phyloP scores from a whole-genome alignment of 2,888 invertebrate genomes.

The Erebia palarica region DNA sequence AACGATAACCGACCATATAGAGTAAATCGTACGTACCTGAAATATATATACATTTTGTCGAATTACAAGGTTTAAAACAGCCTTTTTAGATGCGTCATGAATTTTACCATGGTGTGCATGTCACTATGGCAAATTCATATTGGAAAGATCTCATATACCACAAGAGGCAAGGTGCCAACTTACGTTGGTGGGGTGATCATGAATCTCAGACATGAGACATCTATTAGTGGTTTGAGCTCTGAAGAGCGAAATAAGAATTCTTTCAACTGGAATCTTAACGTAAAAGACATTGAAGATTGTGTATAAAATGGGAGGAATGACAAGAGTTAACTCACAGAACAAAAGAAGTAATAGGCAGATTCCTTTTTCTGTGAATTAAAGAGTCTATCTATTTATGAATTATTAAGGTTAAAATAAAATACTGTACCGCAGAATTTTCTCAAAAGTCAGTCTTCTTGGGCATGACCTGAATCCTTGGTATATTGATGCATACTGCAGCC shows the following conservation, averaged over 20 bases:
- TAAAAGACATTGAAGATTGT: not conserved
- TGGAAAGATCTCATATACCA: not conserved
- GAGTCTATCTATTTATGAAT: too few relatives aligned
- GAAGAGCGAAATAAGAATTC: not conserved
- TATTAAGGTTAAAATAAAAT: too few relatives aligned
- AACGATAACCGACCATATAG: slow-evolving; percentile 37
- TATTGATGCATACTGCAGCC: too few relatives aligned
- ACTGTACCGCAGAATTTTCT: too few relatives aligned
- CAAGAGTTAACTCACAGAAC: too few relatives aligned
- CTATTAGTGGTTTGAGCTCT: not conserved
- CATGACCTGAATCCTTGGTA: too few relatives aligned
- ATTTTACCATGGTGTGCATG: not conserved
- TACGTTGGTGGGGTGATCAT: too few relatives aligned
- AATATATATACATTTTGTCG: not conserved
- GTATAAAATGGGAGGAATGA: too few relatives aligned
- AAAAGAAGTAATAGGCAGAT: too few relatives aligned
- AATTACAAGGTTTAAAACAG: not conserved
- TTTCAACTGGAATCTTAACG: not conserved
- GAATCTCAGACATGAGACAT: not conserved
- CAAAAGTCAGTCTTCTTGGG: too few relatives aligned
- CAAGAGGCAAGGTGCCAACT: not conserved
- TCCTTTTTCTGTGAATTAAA: too few relatives aligned
- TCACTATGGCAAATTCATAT: not conserved
- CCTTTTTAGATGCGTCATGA: not conserved
- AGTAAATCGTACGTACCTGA: not conserved